Percentiles rank a stretch among this genome's conserved stretches.
phyloP scores from a whole-genome alignment of 2,797 vertebrate species.

The Falco columbarius region DNA sequence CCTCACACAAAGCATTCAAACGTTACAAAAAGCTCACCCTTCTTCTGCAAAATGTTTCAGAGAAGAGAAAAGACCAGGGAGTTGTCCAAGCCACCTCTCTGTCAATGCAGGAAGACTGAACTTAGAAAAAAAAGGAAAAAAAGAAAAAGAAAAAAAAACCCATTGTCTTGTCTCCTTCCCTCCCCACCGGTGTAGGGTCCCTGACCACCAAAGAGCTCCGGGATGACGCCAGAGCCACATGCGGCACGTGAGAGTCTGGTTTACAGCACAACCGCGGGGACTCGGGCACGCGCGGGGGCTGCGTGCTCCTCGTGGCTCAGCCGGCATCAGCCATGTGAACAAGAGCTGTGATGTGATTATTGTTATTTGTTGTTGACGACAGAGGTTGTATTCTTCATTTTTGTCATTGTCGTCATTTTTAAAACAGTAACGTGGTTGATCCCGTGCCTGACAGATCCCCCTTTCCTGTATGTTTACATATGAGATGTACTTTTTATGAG shows the following conservation, averaged over 20 bases:
- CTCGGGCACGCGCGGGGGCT: background rate
- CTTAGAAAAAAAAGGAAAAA: background rate
- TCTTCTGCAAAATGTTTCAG: background rate
- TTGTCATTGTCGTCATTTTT: background rate
- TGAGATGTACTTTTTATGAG: background rate
- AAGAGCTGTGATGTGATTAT: slow-evolving; percentile 35
- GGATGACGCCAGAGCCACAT: background rate
- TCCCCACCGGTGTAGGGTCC: background rate
- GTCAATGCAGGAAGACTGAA: background rate
- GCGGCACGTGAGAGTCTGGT: background rate
- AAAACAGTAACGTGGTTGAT: slow-evolving; percentile 41
- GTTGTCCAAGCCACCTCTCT: background rate
- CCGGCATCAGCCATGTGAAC: slow-evolving; percentile 22
- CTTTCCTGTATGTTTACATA: slow-evolving; percentile 50
- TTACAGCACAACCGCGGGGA: background rate
- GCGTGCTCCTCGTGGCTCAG: background rate
- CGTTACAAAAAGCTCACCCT: background rate
- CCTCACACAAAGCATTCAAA: slow-evolving; percentile 17
- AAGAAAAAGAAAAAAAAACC: fast-evolving
- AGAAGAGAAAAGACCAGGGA: background rate
- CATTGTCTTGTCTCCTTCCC: background rate
- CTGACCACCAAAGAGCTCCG: background rate
- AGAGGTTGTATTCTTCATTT: slow-evolving; percentile 19
- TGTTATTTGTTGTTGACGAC: background rate
- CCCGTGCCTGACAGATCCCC: background rate